Evolutionary conservation across 2,888 invertebrate species (phyloP).

Genomic region (Synanthedon tipuliformis): DNA sequence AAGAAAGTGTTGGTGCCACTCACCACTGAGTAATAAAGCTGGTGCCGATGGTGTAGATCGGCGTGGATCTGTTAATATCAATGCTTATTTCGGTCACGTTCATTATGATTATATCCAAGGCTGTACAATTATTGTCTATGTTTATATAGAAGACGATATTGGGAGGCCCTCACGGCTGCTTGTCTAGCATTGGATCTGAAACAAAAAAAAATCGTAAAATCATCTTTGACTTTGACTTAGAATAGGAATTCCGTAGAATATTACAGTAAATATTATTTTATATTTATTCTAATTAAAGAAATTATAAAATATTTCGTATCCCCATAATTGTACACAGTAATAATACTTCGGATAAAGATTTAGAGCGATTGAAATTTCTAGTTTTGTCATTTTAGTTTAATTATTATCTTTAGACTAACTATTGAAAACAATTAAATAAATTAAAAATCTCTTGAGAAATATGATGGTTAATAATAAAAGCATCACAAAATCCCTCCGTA

Average conservation of each 20-base stretch:
- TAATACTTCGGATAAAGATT: no score
- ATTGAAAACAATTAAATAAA: no score
- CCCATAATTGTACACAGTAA: no score
- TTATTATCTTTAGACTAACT: no score
- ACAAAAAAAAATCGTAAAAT: constrained; percentile 1
- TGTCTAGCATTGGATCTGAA: constrained; percentile 5
- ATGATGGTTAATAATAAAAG: no score
- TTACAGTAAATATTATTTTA: no score
- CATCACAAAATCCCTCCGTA: no score
- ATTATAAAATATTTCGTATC: no score
- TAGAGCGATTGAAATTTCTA: no score
- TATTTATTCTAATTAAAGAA: no score
- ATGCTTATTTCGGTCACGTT: constrained; percentile 53
- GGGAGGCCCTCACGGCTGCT: neutral
- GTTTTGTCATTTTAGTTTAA: no score
- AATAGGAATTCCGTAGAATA: neutral
- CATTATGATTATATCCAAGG: constrained; percentile 28
- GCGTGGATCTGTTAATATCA: constrained; percentile 75
- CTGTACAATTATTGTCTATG: constrained; percentile 9
- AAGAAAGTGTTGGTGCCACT: constrained; percentile 23
- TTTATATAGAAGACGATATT: constrained; percentile 1
- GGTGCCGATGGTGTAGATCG: constrained; percentile 80
- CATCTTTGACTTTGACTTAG: neutral
- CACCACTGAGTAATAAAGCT: constrained; percentile 84
- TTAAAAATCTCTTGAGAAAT: no score